These are phyloP conservation scores for Drosophila borealis DNA, from an alignment of 2,888 invertebrate genomes.

Conservation along the genomic window DNA sequence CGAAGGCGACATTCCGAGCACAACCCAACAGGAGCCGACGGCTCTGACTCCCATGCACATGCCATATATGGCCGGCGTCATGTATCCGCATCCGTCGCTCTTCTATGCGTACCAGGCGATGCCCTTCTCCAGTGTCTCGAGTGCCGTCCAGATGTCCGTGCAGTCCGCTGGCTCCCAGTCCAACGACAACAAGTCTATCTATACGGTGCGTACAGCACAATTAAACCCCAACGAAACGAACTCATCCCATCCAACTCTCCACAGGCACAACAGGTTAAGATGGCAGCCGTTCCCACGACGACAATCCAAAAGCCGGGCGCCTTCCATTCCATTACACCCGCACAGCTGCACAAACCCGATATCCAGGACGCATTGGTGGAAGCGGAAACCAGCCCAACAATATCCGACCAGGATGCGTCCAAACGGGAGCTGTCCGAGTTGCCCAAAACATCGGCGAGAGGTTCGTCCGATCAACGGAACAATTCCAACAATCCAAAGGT, in stretches of 20 bases:
- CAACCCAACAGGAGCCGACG: conserved; percentile 65
- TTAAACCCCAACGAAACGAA: too few species aligned
- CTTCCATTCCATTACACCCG: conserved; percentile 80
- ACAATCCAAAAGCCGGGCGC: conserved; percentile 70
- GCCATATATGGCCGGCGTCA: conserved; percentile 88
- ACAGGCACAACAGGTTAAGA: conserved; percentile 69
- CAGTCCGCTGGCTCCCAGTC: conserved; percentile 43
- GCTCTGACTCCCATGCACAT: conserved; percentile 84
- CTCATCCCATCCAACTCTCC: not conserved
- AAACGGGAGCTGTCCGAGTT: conserved; percentile 86
- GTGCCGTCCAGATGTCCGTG: conserved; percentile 60
- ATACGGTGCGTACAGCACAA: conserved; percentile 34
- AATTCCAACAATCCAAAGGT: conserved; percentile 68
- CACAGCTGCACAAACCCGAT: conserved; percentile 75
- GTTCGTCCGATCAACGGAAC: conserved; percentile 69
- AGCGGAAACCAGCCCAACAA: conserved; percentile 83
- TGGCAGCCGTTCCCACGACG: conserved; percentile 58
- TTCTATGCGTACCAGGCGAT: conserved; percentile 87
- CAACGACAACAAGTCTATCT: conserved; percentile 59
- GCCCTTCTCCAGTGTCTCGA: conserved; percentile 84
- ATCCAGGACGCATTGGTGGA: conserved; percentile 83
- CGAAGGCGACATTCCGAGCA: conserved; percentile 63
- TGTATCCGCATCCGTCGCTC: conserved; percentile 87
- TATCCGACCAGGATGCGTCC: conserved; percentile 87
- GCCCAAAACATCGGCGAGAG: conserved; percentile 79